phyloP scores from a whole-genome alignment of 2,113 vertebrate species.

The Bothrops jararaca region DNA sequence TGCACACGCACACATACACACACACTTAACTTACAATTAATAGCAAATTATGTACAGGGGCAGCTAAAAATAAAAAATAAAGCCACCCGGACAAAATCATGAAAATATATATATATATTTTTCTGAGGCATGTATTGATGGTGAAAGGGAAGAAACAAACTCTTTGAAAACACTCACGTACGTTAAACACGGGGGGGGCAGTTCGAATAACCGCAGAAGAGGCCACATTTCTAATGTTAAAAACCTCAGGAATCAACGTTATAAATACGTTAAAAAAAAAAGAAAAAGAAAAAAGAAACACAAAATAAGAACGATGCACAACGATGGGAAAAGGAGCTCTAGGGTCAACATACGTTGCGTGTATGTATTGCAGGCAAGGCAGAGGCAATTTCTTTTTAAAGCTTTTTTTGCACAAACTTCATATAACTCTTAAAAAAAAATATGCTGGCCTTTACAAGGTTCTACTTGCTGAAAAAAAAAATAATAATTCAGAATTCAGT shows the following conservation, averaged over 20 bases:
- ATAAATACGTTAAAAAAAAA: conserved; percentile 75
- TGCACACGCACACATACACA: conserved; percentile 8
- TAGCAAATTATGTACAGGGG: conserved; percentile 81
- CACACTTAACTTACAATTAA: conserved; percentile 82
- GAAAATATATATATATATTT: conserved; percentile 40
- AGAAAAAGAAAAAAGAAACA: conserved; percentile 63
- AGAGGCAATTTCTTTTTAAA: conserved; percentile 95
- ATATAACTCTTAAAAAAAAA: conserved; percentile 92
- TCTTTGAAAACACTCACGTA: conserved; percentile 64
- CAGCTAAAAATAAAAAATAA: conserved; percentile 44
- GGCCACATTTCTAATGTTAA: conserved; percentile 71
- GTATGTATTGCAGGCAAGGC: conserved; percentile 98
- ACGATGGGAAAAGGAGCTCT: conserved; percentile 71
- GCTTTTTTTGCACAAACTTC: conserved; percentile 99
- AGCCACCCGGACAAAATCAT: conserved; percentile 67
- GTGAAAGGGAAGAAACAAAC: conserved; percentile 35
- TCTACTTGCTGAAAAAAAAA: conserved; percentile 79
- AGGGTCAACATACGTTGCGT: conserved; percentile 82
- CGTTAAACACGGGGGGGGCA: conserved; percentile 62
- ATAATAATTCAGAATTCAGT: conserved; percentile 62
- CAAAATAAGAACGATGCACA: conserved; percentile 73
- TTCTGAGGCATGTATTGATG: conserved; percentile 47
- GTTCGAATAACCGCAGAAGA: conserved; percentile 64
- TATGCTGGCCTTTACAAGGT: conserved; percentile 88
- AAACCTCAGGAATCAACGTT: conserved; percentile 72